Conservation (phyloP, 2,888 invertebrate genomes). For the Onthophagus sagittarius region DNA sequence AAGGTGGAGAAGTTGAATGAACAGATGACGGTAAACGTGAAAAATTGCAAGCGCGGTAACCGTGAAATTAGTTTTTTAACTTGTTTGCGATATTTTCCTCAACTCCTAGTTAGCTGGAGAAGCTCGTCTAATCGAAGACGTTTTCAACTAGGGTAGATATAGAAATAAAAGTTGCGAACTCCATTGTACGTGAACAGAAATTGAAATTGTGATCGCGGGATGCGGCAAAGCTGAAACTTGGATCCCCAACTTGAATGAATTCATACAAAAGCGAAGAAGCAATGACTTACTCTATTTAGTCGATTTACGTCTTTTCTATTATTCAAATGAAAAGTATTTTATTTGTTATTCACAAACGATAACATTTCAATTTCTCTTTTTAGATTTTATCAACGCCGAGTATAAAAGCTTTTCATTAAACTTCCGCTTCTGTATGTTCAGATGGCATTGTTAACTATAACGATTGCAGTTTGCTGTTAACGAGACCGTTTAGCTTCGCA, state of each 20-base stretch:
- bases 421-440: no score
- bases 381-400: no score
- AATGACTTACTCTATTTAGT: not conserved
- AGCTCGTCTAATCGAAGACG: not conserved
- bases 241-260: not conserved
- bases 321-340: not conserved
- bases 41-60: not conserved
- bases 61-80: constrained; percentile 14
- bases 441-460: no score
- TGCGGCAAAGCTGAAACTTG: not conserved
- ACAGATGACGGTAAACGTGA: not conserved
- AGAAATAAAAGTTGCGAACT: not conserved
- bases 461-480: no score
- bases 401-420: no score
- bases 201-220: not conserved
- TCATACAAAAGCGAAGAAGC: not conserved
- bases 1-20: not conserved
- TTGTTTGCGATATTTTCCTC: constrained; percentile 4
- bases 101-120: not conserved
- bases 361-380: not conserved
- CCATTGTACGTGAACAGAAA: not conserved
- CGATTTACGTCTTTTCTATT: not conserved
- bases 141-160: not conserved
- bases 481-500: no score
- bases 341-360: constrained; percentile 5